Conservation (phyloP, 2,888 invertebrate genomes). For the Lasioglossum figueresi region DNA sequence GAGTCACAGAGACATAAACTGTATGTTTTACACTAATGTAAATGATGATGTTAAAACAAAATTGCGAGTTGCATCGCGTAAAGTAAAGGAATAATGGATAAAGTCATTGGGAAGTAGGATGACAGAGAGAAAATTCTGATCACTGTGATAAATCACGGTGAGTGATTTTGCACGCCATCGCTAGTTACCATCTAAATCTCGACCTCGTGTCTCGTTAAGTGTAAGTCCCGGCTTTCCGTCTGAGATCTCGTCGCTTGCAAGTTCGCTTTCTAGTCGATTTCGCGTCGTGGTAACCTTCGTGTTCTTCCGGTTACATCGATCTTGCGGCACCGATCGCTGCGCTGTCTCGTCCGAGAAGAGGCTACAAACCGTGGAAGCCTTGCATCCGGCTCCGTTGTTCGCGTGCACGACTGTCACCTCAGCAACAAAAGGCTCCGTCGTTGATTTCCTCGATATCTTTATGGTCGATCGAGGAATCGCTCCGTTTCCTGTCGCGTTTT, state of each 20-base stretch:
- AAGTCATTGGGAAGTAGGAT: no score
- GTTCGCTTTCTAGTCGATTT: not conserved
- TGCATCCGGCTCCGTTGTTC: not conserved
- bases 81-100: no score
- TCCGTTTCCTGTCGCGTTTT: not conserved
- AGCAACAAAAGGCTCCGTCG: not conserved
- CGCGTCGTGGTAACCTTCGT: not conserved
- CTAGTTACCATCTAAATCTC: not conserved
- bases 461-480: constrained; percentile 4
- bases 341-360: not conserved
- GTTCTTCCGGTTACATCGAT: not conserved
- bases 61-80: no score
- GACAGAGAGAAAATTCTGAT: no score
- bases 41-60: no score
- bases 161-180: no score
- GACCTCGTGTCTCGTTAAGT: not conserved
- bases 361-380: not conserved
- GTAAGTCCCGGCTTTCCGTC: not conserved
- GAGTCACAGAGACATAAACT: no score
- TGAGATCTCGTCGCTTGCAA: not conserved
- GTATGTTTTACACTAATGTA: no score
- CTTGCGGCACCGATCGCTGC: not conserved
- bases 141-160: no score
- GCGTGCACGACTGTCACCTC: constrained; percentile 3
- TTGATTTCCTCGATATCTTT: not conserved